Evolutionary conservation across 1,140 invertebrate species (phyloP).

Genomic region (Drosophila parvula): DNA sequence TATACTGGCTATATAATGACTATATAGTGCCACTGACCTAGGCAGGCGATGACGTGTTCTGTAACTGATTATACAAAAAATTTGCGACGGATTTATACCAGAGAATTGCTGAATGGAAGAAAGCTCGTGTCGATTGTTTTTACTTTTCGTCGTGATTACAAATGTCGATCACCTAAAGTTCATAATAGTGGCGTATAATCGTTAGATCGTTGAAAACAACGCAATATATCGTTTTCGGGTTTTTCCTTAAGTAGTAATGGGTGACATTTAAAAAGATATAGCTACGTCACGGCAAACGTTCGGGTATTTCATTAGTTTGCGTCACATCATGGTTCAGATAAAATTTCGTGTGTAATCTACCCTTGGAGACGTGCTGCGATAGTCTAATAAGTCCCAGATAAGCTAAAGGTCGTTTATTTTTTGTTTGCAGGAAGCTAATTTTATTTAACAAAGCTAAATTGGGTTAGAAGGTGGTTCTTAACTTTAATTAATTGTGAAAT

Average conservation of each 20-base stretch:
- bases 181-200: conserved; percentile 17
- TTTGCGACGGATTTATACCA: conserved; percentile 11
- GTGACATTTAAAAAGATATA: conserved; percentile 18
- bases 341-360: conserved; percentile 19
- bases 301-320: conserved; percentile 40
- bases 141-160: conserved; percentile 20
- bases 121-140: conserved; percentile 28
- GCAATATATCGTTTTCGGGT: conserved; percentile 21
- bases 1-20: background rate
- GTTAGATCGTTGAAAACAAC: conserved; percentile 30
- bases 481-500: conserved; percentile 5
- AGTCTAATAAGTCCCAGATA: conserved; percentile 16
- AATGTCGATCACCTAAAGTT: conserved; percentile 43
- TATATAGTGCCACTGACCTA: conserved; percentile 60
- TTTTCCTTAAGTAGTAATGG: conserved; percentile 19
- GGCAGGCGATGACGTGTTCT: conserved; percentile 57
- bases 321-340: conserved; percentile 41
- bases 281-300: conserved; percentile 28
- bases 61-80: conserved; percentile 49
- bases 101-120: conserved; percentile 47
- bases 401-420: conserved; percentile 17
- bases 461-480: background rate
- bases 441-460: conserved; percentile 10
- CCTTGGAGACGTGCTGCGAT: conserved; percentile 6
- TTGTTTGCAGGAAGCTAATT: conserved; percentile 1